Percentiles rank a stretch among this genome's conserved stretches.
Conservation (phyloP, 2,888 invertebrate genomes). For the Chrysolina haemoptera region DNA sequence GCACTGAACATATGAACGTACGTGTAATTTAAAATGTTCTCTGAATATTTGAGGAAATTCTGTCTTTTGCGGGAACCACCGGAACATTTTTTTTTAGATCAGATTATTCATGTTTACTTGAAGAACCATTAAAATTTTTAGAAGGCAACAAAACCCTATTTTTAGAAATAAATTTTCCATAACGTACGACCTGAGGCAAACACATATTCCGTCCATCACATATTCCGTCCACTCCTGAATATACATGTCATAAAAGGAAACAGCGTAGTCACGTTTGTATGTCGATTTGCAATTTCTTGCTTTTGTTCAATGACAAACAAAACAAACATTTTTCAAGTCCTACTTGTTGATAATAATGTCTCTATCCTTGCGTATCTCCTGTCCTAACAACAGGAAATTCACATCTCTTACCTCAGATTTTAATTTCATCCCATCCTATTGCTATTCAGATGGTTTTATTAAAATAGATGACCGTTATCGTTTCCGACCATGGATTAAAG, state of each 20-base stretch:
- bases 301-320: slow-evolving; percentile 52
- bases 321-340: slow-evolving; percentile 57
- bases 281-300: slow-evolving; percentile 59
- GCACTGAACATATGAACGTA: no score
- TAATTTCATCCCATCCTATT: slow-evolving; percentile 46
- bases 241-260: slow-evolving; percentile 39
- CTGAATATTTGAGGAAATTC: no score
- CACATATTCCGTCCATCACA: slow-evolving; percentile 18
- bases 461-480: slow-evolving; percentile 39
- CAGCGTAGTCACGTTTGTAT: slow-evolving; percentile 42
- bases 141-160: no score
- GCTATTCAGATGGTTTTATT: slow-evolving; percentile 39
- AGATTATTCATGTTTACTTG: no score
- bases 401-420: slow-evolving; percentile 65
- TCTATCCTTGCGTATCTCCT: slow-evolving; percentile 68
- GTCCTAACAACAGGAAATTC: slow-evolving; percentile 65
- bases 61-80: no score
- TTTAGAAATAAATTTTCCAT: not conserved
- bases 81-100: no score
- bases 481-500: slow-evolving; percentile 44
- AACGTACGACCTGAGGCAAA: not conserved
- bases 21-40: no score
- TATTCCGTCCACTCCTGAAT: slow-evolving; percentile 5
- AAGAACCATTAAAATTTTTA: no score
- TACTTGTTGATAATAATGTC: slow-evolving; percentile 65